phyloP scores from a whole-genome alignment of 2,113 vertebrate species.

The Stomatorhinus ivindoensis region DNA sequence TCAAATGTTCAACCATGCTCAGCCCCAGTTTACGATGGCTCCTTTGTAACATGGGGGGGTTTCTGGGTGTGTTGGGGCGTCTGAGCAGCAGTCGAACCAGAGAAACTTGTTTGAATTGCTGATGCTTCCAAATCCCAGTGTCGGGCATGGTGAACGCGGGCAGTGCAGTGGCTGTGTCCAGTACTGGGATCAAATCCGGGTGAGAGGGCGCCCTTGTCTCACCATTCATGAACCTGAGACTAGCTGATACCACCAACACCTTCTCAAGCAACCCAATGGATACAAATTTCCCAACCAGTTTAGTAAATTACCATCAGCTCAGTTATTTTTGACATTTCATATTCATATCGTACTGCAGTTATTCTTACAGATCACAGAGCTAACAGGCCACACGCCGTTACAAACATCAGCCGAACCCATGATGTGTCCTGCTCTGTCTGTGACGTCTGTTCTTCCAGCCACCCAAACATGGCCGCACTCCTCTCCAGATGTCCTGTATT shows the following conservation, averaged over 20 bases:
- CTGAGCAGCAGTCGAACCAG: not conserved
- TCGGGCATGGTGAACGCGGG: not conserved
- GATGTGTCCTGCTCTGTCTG: not conserved
- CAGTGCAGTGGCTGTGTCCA: not conserved
- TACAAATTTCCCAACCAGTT: not conserved
- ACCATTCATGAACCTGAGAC: conserved; percentile 21
- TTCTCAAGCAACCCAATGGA: conserved; percentile 1
- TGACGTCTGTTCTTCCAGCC: not conserved
- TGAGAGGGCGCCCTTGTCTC: conserved; percentile 5
- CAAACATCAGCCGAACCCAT: not conserved
- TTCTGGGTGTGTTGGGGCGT: not conserved
- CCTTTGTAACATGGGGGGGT: not conserved
- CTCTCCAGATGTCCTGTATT: conserved; percentile 7
- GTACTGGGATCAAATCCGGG: not conserved
- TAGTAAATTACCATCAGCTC: not conserved
- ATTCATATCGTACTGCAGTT: too few relatives aligned
- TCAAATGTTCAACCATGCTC: not conserved
- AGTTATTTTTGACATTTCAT: not conserved
- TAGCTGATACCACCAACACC: not conserved
- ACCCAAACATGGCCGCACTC: not conserved
- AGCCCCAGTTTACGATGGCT: not conserved
- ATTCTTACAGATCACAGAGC: not conserved
- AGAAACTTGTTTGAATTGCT: not conserved
- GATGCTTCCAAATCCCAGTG: not conserved
- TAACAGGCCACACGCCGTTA: not conserved